Evolutionary conservation across 2,888 invertebrate species (phyloP).

Genomic region (Platycheirus rosarum): DNA sequence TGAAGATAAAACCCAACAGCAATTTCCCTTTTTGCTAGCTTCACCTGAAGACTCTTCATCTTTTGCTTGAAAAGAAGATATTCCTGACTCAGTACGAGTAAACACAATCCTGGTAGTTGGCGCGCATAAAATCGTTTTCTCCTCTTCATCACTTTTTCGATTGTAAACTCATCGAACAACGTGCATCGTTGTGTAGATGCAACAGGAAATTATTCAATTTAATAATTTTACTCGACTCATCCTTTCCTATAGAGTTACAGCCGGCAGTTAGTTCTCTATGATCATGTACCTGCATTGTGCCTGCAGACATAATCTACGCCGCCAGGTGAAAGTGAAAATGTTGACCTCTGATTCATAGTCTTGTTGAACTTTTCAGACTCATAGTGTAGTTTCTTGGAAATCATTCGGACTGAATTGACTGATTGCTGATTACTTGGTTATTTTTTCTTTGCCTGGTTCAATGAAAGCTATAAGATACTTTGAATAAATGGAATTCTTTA

Average conservation of each 20-base stretch:
- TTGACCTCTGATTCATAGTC: slow-evolving; percentile 59
- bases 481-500: too few relatives aligned
- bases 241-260: slow-evolving; percentile 25
- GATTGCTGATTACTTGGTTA: too few relatives aligned
- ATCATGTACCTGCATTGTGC: slow-evolving; percentile 21
- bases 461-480: too few relatives aligned
- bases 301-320: slow-evolving; percentile 7
- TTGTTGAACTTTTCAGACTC: slow-evolving; percentile 50
- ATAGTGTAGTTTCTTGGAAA: slow-evolving; percentile 25
- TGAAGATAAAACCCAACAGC: too few relatives aligned
- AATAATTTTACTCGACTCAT: slow-evolving; percentile 63
- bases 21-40: neutral
- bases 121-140: slow-evolving; percentile 48
- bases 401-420: too few relatives aligned
- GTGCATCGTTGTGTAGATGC: slow-evolving; percentile 50
- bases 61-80: neutral
- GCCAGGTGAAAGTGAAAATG: slow-evolving; percentile 63
- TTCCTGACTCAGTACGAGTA: neutral
- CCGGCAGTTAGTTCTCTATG: neutral
- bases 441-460: too few relatives aligned
- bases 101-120: slow-evolving; percentile 14
- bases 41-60: neutral
- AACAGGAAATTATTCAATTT: slow-evolving; percentile 68
- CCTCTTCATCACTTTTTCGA: slow-evolving; percentile 49
- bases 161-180: slow-evolving; percentile 52